Base-by-base conservation (phyloP, 2,113 vertebrate genomes). In the Henicopernis longicauda region DNA sequence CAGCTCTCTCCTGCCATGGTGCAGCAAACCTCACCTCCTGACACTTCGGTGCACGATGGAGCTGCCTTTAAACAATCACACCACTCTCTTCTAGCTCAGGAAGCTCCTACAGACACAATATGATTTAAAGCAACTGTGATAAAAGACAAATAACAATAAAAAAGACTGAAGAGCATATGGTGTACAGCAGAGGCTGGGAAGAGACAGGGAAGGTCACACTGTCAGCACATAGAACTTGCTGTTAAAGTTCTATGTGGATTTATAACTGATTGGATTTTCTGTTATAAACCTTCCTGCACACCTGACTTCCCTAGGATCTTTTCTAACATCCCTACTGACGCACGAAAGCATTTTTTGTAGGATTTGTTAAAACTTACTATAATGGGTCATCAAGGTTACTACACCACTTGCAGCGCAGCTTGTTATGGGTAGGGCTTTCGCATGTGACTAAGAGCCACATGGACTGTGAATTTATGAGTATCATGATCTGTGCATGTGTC, bases 401-500 rank as follows among this genome's bases (percentile, higher is more conserved):
- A 19, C 65, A 73, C 1, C 38, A 7, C 81, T 61, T 27, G 57
- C 72, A 59, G 38, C 19, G 27, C 66, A 78, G 44, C 69, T 13
- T 23, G 11, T 1, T 17, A 27, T 3, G 10, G 69, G 79, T 2
- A 3, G 22, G n/a, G 7, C 32, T 84, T 31, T 16, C 13, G 55
- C 3, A 9, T 1, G 36, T 38, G 29, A 23, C 19, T 0, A 4
- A 58, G 38, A 44, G 82, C 59, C 76, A 21, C 1, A 1, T 0
- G 26, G 12, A 40, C 1, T 4, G 17, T 36, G 50, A 66, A 27
- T 34, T 36, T 21, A 29, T 2, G 6, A 13, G 14, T 25, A 44
- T 2, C 52, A 25, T 0, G 0, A 10, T 7, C 65, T 59, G 38
- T 38, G 59, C 13, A 1, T 2, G 36, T 38, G 49, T n/a, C 52